phyloP scores from a whole-genome alignment of 2,797 vertebrate species.

The Anolis apletophallus region DNA sequence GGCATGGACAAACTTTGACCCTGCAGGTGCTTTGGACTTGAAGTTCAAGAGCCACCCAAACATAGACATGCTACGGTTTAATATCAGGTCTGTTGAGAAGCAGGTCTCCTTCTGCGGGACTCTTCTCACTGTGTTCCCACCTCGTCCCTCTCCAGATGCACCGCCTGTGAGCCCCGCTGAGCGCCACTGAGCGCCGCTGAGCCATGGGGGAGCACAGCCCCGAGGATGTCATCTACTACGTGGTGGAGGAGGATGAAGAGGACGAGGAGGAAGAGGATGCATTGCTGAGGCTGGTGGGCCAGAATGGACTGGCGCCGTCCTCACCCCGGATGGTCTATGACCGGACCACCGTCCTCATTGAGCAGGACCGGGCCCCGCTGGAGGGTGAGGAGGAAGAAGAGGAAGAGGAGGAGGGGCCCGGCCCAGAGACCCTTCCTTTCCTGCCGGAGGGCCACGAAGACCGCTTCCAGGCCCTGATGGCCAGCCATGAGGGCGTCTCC shows the following conservation, averaged over 20 bases:
- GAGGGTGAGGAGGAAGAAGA: constrained; percentile 96
- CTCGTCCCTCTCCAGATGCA: constrained; percentile 67
- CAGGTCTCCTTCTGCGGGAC: not conserved
- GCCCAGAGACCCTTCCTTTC: constrained; percentile 85
- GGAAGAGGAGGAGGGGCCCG: constrained; percentile 82
- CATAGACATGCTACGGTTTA: too few relatives aligned
- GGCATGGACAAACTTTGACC: too few relatives aligned
- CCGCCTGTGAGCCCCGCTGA: constrained; percentile 73
- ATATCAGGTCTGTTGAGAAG: too few relatives aligned
- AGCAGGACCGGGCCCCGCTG: constrained; percentile 92
- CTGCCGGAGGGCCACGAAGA: constrained; percentile 90
- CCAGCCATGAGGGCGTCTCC: constrained; percentile 93
- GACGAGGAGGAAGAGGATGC: constrained; percentile 76
- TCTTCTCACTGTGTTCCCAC: not conserved
- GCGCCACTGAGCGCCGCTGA: constrained; percentile 66
- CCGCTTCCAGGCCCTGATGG: constrained; percentile 87
- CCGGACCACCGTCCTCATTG: constrained; percentile 97
- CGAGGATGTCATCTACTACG: constrained; percentile 86
- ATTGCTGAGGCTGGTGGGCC: constrained; percentile 85
- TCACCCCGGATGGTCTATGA: constrained; percentile 91
- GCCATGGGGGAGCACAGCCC: constrained; percentile 97
- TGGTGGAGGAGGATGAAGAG: constrained; percentile 89
- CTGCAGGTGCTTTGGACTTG: too few relatives aligned
- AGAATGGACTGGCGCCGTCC: constrained; percentile 85
- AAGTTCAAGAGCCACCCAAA: too few relatives aligned